phyloP scores from a whole-genome alignment of 2,113 vertebrate genomes.

The Laticauda colubrina region DNA sequence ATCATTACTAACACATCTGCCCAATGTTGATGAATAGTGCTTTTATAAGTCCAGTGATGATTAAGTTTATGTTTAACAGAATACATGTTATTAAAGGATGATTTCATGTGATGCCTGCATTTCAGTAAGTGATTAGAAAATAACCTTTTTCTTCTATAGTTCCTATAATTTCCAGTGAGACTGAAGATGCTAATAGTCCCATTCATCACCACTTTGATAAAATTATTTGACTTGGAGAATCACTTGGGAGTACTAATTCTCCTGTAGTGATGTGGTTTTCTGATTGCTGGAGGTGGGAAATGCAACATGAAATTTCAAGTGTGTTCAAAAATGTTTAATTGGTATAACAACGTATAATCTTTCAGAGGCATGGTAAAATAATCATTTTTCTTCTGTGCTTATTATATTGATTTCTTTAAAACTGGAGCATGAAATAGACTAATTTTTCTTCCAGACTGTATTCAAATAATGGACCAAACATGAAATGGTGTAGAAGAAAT shows the following conservation, averaged over 20 bases:
- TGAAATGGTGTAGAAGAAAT: not conserved
- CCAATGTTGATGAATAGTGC: conserved; percentile 49
- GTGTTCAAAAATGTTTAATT: conserved; percentile 35
- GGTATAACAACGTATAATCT: conserved; percentile 29
- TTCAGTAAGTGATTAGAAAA: conserved; percentile 42
- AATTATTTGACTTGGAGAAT: conserved; percentile 38
- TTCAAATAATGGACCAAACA: conserved; percentile 26
- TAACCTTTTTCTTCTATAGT: conserved; percentile 6
- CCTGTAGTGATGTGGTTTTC: not conserved
- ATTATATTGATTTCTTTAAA: conserved; percentile 34
- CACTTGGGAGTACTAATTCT: conserved; percentile 24
- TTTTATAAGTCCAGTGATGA: conserved; percentile 47
- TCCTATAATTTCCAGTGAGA: conserved; percentile 33
- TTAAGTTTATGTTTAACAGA: conserved; percentile 46
- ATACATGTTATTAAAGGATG: conserved; percentile 48
- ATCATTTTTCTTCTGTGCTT: conserved; percentile 25
- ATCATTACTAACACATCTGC: conserved; percentile 19
- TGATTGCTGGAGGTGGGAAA: not conserved
- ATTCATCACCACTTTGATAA: conserved; percentile 33
- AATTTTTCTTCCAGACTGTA: conserved; percentile 3
- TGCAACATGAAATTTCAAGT: conserved; percentile 27
- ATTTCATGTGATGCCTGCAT: conserved; percentile 30
- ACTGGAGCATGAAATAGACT: conserved; percentile 20
- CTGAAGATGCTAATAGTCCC: conserved; percentile 23
- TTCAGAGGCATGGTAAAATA: not conserved